Percentiles rank a stretch among this genome's conserved stretches.
Evolutionary conservation across 2,797 vertebrate genomes (phyloP).

Genomic region (Champsocephalus gunnari): DNA sequence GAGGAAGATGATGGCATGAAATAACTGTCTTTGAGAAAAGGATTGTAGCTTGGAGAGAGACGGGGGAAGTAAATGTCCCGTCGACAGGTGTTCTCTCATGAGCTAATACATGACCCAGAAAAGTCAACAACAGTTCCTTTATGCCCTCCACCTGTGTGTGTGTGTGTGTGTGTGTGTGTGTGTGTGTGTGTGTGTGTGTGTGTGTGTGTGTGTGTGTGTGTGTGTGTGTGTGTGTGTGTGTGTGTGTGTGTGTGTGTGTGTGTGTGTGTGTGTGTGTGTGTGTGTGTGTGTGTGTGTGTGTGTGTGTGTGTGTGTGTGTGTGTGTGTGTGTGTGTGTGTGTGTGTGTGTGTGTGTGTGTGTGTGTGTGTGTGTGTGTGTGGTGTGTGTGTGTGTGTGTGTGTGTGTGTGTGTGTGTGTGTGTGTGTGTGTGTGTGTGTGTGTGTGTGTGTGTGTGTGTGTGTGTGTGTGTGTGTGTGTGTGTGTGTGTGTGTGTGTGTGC

Average conservation of each 20-base stretch:
- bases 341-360: constrained; percentile 58
- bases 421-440: background rate
- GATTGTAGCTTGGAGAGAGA: constrained; percentile 40
- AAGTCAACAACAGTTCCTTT: constrained; percentile 69
- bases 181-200: constrained; percentile 58
- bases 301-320: constrained; percentile 58
- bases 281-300: constrained; percentile 58
- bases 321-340: constrained; percentile 58
- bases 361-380: constrained; percentile 29
- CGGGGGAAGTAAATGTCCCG: constrained; percentile 17
- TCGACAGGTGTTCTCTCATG: constrained; percentile 75
- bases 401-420: no score
- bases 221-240: constrained; percentile 58
- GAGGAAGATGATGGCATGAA: constrained; percentile 40
- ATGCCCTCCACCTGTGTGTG: constrained; percentile 62
- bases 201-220: constrained; percentile 58
- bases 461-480: constrained; percentile 32
- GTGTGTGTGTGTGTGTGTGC: constrained; percentile 56
- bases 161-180: constrained; percentile 58
- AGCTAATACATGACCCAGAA: constrained; percentile 73
- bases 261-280: constrained; percentile 58
- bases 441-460: constrained; percentile 58
- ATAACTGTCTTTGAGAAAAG: constrained; percentile 19
- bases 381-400: constrained; percentile 56
- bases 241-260: constrained; percentile 58